Conservation (phyloP, 2,797 vertebrate species). For the Perodicticus potto region DNA sequence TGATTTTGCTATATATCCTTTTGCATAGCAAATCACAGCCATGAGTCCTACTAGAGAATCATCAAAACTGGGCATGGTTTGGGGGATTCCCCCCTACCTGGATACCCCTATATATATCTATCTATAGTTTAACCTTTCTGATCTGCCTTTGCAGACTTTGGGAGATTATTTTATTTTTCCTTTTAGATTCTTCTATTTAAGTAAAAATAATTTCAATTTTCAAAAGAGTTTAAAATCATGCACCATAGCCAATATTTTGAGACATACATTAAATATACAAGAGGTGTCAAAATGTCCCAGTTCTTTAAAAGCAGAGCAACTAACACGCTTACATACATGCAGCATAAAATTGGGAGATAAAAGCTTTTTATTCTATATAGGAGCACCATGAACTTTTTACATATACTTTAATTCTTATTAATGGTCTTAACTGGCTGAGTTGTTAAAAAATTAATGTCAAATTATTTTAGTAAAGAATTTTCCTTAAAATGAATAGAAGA, state of each 20-base stretch:
- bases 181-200: slow-evolving; percentile 22
- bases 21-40: background rate
- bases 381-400: background rate
- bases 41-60: background rate
- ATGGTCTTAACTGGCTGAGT: background rate
- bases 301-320: slow-evolving; percentile 31
- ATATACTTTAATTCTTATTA: background rate
- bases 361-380: slow-evolving; percentile 1
- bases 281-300: background rate
- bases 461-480: background rate
- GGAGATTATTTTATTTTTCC: background rate
- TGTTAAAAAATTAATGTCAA: background rate
- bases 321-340: background rate
- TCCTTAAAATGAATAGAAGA: slow-evolving; percentile 1
- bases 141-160: background rate
- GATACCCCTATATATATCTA: background rate
- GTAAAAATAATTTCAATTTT: slow-evolving; percentile 10
- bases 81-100: background rate
- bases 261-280: background rate
- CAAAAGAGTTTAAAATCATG: slow-evolving; percentile 44
- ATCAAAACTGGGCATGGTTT: background rate
- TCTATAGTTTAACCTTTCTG: background rate
- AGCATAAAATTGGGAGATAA: background rate
- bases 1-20: background rate
- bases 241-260: background rate